Evolutionary conservation across 2,113 vertebrate species (phyloP).

Genomic region (Glareola pratincola): DNA sequence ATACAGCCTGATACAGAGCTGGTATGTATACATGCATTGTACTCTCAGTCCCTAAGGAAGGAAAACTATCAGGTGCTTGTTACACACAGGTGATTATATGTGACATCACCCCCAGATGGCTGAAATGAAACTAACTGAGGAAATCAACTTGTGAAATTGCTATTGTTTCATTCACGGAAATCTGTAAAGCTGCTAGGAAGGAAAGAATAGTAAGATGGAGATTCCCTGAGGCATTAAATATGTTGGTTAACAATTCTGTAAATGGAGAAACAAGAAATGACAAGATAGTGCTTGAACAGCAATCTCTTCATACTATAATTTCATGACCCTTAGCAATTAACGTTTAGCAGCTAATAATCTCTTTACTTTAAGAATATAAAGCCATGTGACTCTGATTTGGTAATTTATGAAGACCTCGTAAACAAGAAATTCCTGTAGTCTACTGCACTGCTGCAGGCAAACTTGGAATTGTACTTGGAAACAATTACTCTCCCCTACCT

Average conservation of each 20-base stretch:
- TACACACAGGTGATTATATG: neutral
- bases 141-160: neutral
- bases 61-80: neutral
- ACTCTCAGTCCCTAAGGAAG: neutral
- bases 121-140: neutral
- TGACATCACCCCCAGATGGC: slow-evolving; percentile 50
- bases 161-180: slow-evolving; percentile 34
- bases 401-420: neutral
- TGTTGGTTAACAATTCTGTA: neutral
- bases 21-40: neutral
- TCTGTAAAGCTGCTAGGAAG: neutral
- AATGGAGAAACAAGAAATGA: slow-evolving; percentile 20
- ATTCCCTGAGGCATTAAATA: neutral
- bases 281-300: neutral
- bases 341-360: neutral
- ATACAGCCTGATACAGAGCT: neutral
- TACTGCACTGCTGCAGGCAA: neutral
- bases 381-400: neutral
- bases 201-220: neutral
- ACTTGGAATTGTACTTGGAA: neutral
- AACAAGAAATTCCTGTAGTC: slow-evolving; percentile 20
- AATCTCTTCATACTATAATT: neutral
- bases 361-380: neutral
- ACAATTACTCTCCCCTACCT: neutral
- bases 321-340: slow-evolving; percentile 38